Evolutionary conservation across 2,888 invertebrate species (phyloP), one percentile per base, ranked within the genome.

Genomic region (Mechanitis mazaeus): DNA sequence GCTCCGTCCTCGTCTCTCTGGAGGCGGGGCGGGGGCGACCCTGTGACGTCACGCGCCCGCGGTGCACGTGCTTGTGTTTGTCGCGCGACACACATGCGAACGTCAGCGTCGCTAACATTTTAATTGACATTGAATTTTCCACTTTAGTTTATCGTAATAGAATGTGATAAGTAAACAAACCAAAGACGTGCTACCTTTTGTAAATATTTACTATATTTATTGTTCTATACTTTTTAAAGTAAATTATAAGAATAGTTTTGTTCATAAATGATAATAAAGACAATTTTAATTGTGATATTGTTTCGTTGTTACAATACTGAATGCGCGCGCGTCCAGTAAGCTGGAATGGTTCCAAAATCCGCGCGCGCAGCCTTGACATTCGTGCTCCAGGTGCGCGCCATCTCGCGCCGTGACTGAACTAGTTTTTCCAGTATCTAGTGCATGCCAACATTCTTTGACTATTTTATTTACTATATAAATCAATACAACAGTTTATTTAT

Each of bases 1-100:
- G 65, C 63, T 56, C 72, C 75, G 69, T 75, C 85, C 83, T 74
- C 70, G 71, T 72, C 86, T 80, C 75, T 66, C 69, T 65, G 75
- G 75, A 77, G 76, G 80, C 81, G 80, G 82, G 83, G 83, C 81
- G 78, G 80, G 77, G 76, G 77, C 81, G 82, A 81, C 80, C 79
- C 83, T 82, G 85, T 87, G 85, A 88, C 80, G 73, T 73, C 71
- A 73, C 75, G 72, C 78, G 81, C 74, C 72, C 73, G 80, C 76
- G 69, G 75, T 85, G 85, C 87, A 87, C 89, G 89, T 88, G 89
- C 86, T 84, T 84, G 87, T 88, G 87, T 87, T 86, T 87, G 87
- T 85, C 81, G 81, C 83, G 82, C 80, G 80, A 76, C 82, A 84
- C 85, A 85, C 86, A 85, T 81, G 81, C 80, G 80, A 78, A 78